phyloP scores from a whole-genome alignment of 2,888 invertebrate species.

The Iselma pallidipennis region DNA sequence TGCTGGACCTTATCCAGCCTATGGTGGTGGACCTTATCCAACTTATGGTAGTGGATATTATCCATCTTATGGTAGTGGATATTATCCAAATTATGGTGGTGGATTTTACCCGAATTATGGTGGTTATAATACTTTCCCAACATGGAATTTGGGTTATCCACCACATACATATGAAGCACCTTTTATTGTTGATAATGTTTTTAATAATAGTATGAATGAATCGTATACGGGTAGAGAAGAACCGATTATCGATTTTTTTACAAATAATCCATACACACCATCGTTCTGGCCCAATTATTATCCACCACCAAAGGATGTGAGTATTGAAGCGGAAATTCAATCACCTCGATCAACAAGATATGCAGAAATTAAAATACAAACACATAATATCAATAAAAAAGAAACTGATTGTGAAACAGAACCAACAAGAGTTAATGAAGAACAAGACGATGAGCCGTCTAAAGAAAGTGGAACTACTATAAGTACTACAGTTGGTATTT shows the following conservation, averaged over 20 bases:
- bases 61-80: neutral
- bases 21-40: neutral
- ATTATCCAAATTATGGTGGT: conserved; percentile 1
- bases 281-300: neutral
- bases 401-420: neutral
- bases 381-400: neutral
- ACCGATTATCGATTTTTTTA: neutral
- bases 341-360: conserved; percentile 6
- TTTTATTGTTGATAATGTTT: conserved; percentile 7
- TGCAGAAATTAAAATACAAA: conserved; percentile 18
- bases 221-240: neutral
- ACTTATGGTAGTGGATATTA: neutral
- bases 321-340: conserved; percentile 5
- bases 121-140: neutral
- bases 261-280: neutral
- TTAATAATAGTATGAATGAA: neutral
- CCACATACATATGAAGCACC: conserved; percentile 5
- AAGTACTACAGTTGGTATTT: too few species aligned
- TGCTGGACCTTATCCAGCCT: neutral
- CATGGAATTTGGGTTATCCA: conserved; percentile 6
- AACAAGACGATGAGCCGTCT: neutral
- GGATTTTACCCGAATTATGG: neutral
- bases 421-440: neutral
- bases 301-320: conserved; percentile 3
- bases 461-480: too few species aligned